Conservation (phyloP, 2,797 vertebrate species). For the Darevskia nairensis region DNA sequence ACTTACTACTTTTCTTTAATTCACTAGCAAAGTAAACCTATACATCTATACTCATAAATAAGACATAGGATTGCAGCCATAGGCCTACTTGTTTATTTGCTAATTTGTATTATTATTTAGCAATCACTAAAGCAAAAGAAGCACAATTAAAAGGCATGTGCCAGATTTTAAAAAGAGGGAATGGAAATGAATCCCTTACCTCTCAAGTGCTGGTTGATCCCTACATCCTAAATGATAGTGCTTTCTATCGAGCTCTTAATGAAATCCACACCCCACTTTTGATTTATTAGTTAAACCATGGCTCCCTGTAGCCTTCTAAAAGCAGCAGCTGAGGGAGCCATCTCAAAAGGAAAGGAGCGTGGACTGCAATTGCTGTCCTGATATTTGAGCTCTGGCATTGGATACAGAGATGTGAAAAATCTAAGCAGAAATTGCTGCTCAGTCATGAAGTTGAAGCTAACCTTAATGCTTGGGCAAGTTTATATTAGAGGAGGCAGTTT, state of each 20-base stretch:
- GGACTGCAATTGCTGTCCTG: not conserved
- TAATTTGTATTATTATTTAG: not conserved
- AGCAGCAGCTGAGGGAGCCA: not conserved
- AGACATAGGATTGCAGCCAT: not conserved
- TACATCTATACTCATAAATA: not conserved
- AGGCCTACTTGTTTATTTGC: not conserved
- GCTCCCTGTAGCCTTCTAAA: not conserved
- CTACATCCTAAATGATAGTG: not conserved
- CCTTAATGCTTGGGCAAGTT: not conserved
- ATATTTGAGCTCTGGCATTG: no score
- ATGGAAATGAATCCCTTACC: not conserved
- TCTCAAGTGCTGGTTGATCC: no score
- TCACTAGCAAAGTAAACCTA: not conserved
- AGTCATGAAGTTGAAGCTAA: not conserved
- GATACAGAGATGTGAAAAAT: no score
- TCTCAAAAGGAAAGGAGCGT: not conserved
- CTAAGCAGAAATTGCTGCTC: no score
- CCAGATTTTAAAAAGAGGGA: not conserved
- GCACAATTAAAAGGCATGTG: not conserved
- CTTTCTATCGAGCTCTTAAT: not conserved
- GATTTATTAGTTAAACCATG: not conserved
- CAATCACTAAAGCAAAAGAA: not conserved
- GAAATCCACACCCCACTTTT: not conserved
- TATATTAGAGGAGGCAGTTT: not conserved
- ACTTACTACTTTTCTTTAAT: slow-evolving; percentile 26